Evolutionary conservation across 1,140 invertebrate species (phyloP), one percentile per base, ranked within the genome.

Genomic region (Drosophila pruinosa): DNA sequence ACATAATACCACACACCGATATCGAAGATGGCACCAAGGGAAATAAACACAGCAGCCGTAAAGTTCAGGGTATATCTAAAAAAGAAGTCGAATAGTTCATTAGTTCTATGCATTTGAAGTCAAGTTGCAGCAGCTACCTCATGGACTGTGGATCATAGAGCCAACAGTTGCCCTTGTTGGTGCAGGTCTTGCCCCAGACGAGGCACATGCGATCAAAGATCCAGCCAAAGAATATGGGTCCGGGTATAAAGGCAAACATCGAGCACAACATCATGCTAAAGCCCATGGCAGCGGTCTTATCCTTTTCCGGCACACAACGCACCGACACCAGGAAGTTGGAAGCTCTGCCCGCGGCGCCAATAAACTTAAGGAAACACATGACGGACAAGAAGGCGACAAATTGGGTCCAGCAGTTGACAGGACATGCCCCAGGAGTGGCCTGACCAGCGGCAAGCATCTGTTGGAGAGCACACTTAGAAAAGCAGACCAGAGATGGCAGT

Each of bases 171-270:
- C 95, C 95, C 36, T 93, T 95, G 48, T 94, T 94, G 3, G 93
- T 92, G 77, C 95, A 95, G 6, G 95, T 95, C 83, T 94, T 95
- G 10, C 95, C 95, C 95, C 95, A 96, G 8, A 95, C 94, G 1
- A 95, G 76, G 75, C 95, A 96, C 10, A 94, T 93, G 36, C 92
- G 92, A 94, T 95, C 95, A 74, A 95, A 92, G 52, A 95, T 93
- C 74, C 93, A 94, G 64, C 95, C 95, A 79, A 95, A 95, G 28
- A 95, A 91, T 65, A 96, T 95, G 10, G 95, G 95, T 34, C 94
- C 94, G 0, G 95, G 95, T 78, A 95, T 95, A 52, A 95, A 94
- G 12, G 94, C 94, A 53, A 95, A 94, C 48, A 95, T 91, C 26
- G 94, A 95, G 92, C 95, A 93, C 31, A 95, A 92, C 65, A 93